A percentile compares a stretch with the other conserved stretches of the same genome.
These are phyloP conservation scores for Psittacula echo DNA, from an alignment of 2,797 vertebrate genomes.

Conservation along the genomic window DNA sequence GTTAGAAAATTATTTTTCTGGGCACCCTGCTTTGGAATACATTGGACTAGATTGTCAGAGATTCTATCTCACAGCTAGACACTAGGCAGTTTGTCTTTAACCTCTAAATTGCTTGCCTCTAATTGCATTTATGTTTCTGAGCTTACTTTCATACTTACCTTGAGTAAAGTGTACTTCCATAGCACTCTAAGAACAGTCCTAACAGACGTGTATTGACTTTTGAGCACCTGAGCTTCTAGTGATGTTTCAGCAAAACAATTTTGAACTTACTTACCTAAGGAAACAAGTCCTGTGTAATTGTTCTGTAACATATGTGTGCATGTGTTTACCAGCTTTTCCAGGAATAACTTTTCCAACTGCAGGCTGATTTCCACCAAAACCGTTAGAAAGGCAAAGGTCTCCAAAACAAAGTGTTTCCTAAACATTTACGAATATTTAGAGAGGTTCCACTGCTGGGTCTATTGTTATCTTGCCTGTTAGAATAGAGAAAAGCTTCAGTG, in stretches of 20 bases:
- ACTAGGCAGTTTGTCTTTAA: neutral
- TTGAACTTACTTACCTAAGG: neutral
- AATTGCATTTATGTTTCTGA: neutral
- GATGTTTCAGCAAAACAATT: neutral
- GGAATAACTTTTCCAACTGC: neutral
- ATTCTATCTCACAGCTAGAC: neutral
- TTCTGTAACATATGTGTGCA: neutral
- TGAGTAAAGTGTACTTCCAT: neutral
- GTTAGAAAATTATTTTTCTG: neutral
- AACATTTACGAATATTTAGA: neutral
- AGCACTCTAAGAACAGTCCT: fast-evolving
- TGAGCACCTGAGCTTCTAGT: neutral
- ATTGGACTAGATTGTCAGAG: neutral
- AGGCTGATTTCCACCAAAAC: neutral
- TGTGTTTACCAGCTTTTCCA: neutral
- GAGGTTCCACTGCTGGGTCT: neutral
- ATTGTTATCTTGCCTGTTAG: neutral
- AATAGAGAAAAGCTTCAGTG: neutral
- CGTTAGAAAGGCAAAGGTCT: neutral
- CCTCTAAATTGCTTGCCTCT: neutral
- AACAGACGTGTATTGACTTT: neutral
- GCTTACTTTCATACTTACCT: neutral
- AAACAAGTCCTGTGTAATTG: neutral
- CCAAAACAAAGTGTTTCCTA: neutral
- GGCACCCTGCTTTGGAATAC: neutral